phyloP scores from a whole-genome alignment of 2,797 vertebrate species.

The Dipus sagitta region DNA sequence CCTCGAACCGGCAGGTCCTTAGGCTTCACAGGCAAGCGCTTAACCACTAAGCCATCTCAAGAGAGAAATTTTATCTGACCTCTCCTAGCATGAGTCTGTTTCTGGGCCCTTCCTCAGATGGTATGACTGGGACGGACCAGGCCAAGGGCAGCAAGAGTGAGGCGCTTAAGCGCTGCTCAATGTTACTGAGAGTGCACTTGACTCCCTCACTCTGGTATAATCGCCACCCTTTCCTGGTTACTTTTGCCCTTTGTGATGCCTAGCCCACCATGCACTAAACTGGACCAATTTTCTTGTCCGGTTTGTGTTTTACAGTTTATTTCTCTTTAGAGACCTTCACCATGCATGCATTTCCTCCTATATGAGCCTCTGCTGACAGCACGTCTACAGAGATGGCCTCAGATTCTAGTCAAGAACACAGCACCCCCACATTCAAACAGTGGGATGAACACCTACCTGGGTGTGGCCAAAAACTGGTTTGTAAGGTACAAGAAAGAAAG shows the following conservation, averaged over 20 bases:
- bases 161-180: slow-evolving; percentile 1
- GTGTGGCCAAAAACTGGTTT: slow-evolving; percentile 11
- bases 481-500: slow-evolving; percentile 8
- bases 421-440: neutral
- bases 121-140: neutral
- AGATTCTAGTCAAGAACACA: neutral
- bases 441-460: neutral
- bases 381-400: neutral
- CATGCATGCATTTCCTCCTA: neutral
- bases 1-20: too few relatives aligned
- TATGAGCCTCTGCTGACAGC: neutral
- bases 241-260: neutral
- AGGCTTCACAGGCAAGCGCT: too few relatives aligned
- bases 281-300: neutral
- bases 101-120: neutral
- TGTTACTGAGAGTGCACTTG: slow-evolving; percentile 28
- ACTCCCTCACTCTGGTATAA: neutral
- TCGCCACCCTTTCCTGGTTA: neutral
- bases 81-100: neutral
- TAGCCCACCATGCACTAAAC: neutral
- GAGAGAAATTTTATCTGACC: neutral
- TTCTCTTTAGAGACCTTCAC: slow-evolving; percentile 13
- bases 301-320: slow-evolving; percentile 33
- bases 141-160: neutral
- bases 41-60: too few relatives aligned